A percentile compares a stretch with the other conserved stretches of the same genome.
Evolutionary conservation across 1,140 invertebrate genomes (phyloP).

Genomic region (Anagrus nilaparvatae): DNA sequence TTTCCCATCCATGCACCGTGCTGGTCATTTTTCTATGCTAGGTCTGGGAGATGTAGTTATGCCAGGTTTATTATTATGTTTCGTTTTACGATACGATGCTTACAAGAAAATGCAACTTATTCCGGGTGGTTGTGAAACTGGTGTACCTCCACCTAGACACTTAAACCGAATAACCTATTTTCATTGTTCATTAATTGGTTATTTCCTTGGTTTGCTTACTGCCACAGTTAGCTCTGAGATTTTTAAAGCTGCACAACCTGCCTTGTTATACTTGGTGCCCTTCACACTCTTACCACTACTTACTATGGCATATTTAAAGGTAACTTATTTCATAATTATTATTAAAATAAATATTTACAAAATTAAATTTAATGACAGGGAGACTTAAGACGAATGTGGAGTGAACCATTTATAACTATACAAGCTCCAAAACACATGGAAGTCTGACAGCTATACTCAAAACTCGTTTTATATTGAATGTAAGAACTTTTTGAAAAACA

Average conservation of each 20-base stretch:
- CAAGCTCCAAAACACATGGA: constrained; percentile 64
- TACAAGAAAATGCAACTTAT: constrained; percentile 85
- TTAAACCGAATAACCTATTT: constrained; percentile 73
- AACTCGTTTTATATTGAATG: no score
- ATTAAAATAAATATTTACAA: background rate
- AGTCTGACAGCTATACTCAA: constrained; percentile 49
- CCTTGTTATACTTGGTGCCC: constrained; percentile 91
- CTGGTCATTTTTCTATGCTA: constrained; percentile 94
- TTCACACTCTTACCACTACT: constrained; percentile 92
- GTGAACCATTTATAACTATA: constrained; percentile 86
- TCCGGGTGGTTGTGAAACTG: constrained; percentile 57
- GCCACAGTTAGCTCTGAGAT: constrained; percentile 95
- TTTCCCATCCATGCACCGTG: constrained; percentile 92
- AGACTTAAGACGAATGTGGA: constrained; percentile 94
- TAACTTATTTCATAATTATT: constrained; percentile 35
- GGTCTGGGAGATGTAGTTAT: constrained; percentile 95
- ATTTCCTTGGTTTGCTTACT: constrained; percentile 92
- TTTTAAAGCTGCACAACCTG: constrained; percentile 95
- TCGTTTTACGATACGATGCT: constrained; percentile 91
- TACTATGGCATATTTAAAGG: constrained; percentile 96
- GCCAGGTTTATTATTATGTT: constrained; percentile 93
- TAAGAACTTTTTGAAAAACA: no score
- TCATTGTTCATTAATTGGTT: constrained; percentile 95
- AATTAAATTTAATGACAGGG: constrained; percentile 54
- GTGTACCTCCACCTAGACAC: constrained; percentile 66